A percentile compares a stretch with the other conserved stretches of the same genome.
phyloP scores from a whole-genome alignment of 2,797 vertebrate genomes.

The Avahi laniger region DNA sequence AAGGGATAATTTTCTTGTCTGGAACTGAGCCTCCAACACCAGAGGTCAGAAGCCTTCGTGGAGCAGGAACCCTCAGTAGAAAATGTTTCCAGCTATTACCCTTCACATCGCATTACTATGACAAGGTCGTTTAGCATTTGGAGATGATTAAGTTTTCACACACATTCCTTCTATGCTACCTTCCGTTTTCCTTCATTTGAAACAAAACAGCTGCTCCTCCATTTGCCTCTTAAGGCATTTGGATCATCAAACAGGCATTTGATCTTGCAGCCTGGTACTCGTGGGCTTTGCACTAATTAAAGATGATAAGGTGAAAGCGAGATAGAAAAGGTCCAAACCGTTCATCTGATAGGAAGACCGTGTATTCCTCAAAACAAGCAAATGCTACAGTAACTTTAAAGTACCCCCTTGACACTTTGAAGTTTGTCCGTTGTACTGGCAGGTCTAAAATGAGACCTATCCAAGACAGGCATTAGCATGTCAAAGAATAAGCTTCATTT shows the following conservation, averaged over 20 bases:
- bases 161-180: conserved; percentile 6
- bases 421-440: conserved; percentile 66
- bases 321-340: conserved; percentile 5
- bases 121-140: conserved; percentile 60
- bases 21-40: background rate
- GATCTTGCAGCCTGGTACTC: conserved; percentile 63
- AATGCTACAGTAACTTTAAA: conserved; percentile 64
- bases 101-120: conserved; percentile 41
- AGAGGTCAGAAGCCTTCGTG: background rate
- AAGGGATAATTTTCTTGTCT: background rate
- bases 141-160: conserved; percentile 62
- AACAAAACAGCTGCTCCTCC: conserved; percentile 67
- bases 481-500: conserved; percentile 79
- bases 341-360: conserved; percentile 44
- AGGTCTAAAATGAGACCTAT: conserved; percentile 69
- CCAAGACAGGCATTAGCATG: conserved; percentile 72
- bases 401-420: conserved; percentile 58
- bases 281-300: conserved; percentile 55
- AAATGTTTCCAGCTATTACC: conserved; percentile 46
- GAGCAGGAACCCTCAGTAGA: background rate
- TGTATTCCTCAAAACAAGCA: conserved; percentile 63
- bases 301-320: conserved; percentile 71
- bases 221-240: conserved; percentile 48
- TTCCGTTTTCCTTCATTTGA: conserved; percentile 61
- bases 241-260: conserved; percentile 74